Evolutionary conservation across 2,113 vertebrate species (phyloP), one percentile per base, ranked within the genome.

Genomic region (Sarotherodon lohbergeri): DNA sequence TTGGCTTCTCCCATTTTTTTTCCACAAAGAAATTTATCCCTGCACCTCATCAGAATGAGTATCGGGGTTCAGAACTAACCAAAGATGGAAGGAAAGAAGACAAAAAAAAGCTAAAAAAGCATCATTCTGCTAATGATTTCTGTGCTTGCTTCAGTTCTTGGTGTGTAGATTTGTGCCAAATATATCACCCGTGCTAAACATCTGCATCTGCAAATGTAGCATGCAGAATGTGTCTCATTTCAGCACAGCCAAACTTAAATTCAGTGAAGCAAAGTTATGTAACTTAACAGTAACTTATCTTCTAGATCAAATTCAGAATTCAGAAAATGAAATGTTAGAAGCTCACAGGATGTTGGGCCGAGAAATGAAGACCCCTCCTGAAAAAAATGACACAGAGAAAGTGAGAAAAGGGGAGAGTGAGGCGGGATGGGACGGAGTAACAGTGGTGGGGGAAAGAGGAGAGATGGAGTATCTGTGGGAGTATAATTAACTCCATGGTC

Each of bases 401-500:
- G 81, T 68, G 17, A 86, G 56, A 4, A 57, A 81, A 11, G 32
- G 34, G 48, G 32, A 87, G 41, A 73, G 63, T 59, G 78, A 56
- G 34, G 71, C 39, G 76, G 80, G 56, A 88, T 36, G 43, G 80
- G 54, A 78, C 1, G 27, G 79, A 92, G 68, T 76, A 85, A 83
- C 14, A 89, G 27, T 71, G 52, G 55, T 80, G 84, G 61, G 89
- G 90, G 81, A 80, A 24, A 56, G 36, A 59, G 52, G 86, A 54
- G 86, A 80, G 87, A 88, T 84, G 2, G 82, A 90, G 88, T 86
- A 90, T 90, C 50, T 93, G 93, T 89, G 87, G 93, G 89, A 93
- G 91, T 81, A 89, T 94, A 95, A 96, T 95, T 94, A 95, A 94
- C 88, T 93, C 90, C 82, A 81, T 86, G 88, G 88, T 92, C 90